Percentiles rank a stretch among this genome's conserved stretches.
phyloP scores from a whole-genome alignment of 2,797 vertebrate genomes.

The Micrastur ruficollis region DNA sequence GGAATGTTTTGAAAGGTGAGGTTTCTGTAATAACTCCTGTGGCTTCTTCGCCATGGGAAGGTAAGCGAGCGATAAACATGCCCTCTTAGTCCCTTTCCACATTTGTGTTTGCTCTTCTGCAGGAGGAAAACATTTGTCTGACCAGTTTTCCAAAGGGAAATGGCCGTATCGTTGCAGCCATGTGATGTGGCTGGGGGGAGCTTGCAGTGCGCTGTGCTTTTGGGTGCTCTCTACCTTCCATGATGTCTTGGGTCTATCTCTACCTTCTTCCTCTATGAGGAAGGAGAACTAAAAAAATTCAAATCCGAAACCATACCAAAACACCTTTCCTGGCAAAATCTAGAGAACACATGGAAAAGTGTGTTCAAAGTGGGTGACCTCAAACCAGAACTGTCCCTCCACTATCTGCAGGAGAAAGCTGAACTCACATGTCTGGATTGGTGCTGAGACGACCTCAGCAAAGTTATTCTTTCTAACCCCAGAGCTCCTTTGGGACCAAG shows the following conservation, averaged over 20 bases:
- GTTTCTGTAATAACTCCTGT: constrained; percentile 46
- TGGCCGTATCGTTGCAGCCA: not conserved
- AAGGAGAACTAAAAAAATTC: not conserved
- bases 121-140: not conserved
- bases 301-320: not conserved
- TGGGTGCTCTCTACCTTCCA: not conserved
- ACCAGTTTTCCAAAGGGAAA: constrained; percentile 3
- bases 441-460: not conserved
- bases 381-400: not conserved
- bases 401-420: not conserved
- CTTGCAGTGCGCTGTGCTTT: not conserved
- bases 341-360: not conserved
- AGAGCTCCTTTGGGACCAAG: not conserved
- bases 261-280: not conserved
- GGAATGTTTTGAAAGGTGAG: constrained; percentile 61
- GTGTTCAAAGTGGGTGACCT: not conserved
- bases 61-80: not conserved
- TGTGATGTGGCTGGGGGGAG: not conserved
- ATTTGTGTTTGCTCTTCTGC: constrained; percentile 25
- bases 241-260: not conserved
- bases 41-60: constrained; percentile 54
- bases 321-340: not conserved
- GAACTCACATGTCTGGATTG: not conserved
- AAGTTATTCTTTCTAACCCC: not conserved
- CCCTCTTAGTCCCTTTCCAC: not conserved